phyloP scores from a whole-genome alignment of 2,113 vertebrate genomes.

The Speoplatyrhinus poulsoni region DNA sequence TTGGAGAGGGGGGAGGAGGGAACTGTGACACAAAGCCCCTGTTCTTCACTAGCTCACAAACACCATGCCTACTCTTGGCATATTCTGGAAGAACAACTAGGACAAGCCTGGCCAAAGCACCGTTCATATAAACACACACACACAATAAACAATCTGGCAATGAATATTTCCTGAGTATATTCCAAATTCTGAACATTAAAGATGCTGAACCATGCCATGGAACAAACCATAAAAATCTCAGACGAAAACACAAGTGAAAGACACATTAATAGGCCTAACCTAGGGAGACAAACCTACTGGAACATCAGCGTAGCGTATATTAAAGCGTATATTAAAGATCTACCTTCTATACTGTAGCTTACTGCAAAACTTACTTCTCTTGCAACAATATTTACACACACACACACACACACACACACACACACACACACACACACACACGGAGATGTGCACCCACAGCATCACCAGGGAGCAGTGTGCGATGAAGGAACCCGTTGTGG shows the following conservation, averaged over 20 bases:
- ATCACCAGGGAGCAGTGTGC: slow-evolving; percentile 32
- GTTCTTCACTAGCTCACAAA: slow-evolving; percentile 61
- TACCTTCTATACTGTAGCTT: slow-evolving; percentile 10
- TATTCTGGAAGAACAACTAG: slow-evolving; percentile 37
- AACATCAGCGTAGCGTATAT: neutral
- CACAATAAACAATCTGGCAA: neutral
- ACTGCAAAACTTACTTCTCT: slow-evolving; percentile 19
- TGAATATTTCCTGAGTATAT: too few species aligned
- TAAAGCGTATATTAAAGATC: slow-evolving; percentile 20
- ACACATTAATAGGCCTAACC: slow-evolving; percentile 7
- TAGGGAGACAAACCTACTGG: slow-evolving; percentile 23
- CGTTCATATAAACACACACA: slow-evolving; percentile 33
- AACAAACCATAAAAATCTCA: slow-evolving; percentile 10
- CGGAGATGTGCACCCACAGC: slow-evolving; percentile 5
- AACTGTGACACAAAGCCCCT: slow-evolving; percentile 66
- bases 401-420: slow-evolving; percentile 15
- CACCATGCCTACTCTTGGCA: slow-evolving; percentile 36
- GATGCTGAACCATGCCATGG: neutral
- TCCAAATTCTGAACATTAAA: too few species aligned
- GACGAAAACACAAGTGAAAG: slow-evolving; percentile 12
- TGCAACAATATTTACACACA: slow-evolving; percentile 48
- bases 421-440: slow-evolving; percentile 6
- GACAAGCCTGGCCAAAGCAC: slow-evolving; percentile 16
- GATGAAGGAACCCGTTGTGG: slow-evolving; percentile 45
- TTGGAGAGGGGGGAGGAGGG: slow-evolving; percentile 29